Evolutionary conservation across 2,888 invertebrate species (phyloP).

Genomic region (Ichneumoninae sp.): DNA sequence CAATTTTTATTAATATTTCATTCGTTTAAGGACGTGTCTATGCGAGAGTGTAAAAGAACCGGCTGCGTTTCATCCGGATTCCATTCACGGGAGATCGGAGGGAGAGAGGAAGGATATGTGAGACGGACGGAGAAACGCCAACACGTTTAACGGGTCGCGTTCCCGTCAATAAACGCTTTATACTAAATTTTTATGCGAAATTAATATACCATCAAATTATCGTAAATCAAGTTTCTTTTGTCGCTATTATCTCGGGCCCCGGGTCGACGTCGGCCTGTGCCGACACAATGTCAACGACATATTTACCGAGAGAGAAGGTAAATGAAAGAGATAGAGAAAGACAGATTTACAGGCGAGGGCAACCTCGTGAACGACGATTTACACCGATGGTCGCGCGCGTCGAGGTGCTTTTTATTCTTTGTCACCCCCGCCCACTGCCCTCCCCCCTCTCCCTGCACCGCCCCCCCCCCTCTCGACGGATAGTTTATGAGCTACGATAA

Average conservation of each 20-base stretch:
- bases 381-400: slow-evolving; percentile 66
- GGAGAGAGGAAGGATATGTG: slow-evolving; percentile 14
- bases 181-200: slow-evolving; percentile 66
- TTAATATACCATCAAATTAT: slow-evolving; percentile 68
- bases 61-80: slow-evolving; percentile 58
- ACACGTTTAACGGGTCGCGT: slow-evolving; percentile 33
- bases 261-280: slow-evolving; percentile 36
- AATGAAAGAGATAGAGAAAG: slow-evolving; percentile 49
- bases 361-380: slow-evolving; percentile 67
- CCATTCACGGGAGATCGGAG: slow-evolving; percentile 45
- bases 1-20: background rate
- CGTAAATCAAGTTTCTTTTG: slow-evolving; percentile 67
- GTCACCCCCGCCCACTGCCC: slow-evolving; percentile 14
- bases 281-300: slow-evolving; percentile 56
- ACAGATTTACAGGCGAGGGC: slow-evolving; percentile 54
- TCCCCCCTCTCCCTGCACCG: slow-evolving; percentile 15
- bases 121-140: slow-evolving; percentile 22
- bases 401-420: slow-evolving; percentile 56
- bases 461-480: slow-evolving; percentile 61
- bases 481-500: slow-evolving; percentile 69
- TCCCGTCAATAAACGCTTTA: slow-evolving; percentile 55
- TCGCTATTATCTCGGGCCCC: slow-evolving; percentile 49
- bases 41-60: slow-evolving; percentile 22
- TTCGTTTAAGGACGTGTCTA: background rate
- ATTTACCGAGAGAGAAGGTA: slow-evolving; percentile 56